A percentile compares a stretch with the other conserved stretches of the same genome.
phyloP scores from a whole-genome alignment of 2,888 invertebrate species.

The Brachynemurus nebulosus region DNA sequence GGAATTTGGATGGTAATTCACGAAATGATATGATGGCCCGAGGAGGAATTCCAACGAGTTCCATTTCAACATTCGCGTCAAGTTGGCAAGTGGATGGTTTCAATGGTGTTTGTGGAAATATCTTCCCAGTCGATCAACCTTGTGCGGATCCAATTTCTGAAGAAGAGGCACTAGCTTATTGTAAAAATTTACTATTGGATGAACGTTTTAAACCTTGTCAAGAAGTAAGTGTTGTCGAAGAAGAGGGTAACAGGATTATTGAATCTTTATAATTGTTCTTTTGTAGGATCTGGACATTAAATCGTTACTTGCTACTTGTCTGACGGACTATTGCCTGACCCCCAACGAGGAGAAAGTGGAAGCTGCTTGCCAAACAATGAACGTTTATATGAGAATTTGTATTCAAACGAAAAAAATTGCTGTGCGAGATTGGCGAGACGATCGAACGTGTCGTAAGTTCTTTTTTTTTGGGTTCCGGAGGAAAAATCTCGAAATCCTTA shows the following conservation, averaged over 20 bases:
- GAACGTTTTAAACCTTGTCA: slow-evolving; percentile 51
- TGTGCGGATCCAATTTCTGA: slow-evolving; percentile 30
- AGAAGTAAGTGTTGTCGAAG: slow-evolving; percentile 33
- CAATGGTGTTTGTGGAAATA: slow-evolving; percentile 1
- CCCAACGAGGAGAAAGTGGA: slow-evolving; percentile 39
- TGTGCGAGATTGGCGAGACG: slow-evolving; percentile 59
- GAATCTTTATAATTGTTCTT: slow-evolving; percentile 11
- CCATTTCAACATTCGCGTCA: slow-evolving; percentile 37
- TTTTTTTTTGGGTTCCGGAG: too few relatives aligned
- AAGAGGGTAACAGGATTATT: slow-evolving; percentile 8
- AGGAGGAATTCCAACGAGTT: slow-evolving; percentile 37
- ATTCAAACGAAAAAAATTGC: slow-evolving; percentile 46
- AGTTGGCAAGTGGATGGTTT: slow-evolving; percentile 40
- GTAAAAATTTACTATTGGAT: slow-evolving; percentile 46
- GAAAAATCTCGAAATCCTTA: too few relatives aligned
- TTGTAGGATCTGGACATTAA: slow-evolving; percentile 47
- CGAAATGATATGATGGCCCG: slow-evolving; percentile 53
- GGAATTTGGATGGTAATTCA: slow-evolving; percentile 54
- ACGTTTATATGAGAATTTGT: slow-evolving; percentile 67
- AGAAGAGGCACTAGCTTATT: slow-evolving; percentile 42
- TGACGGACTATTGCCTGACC: slow-evolving; percentile 68
- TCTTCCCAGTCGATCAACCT: slow-evolving; percentile 30
- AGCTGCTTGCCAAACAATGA: slow-evolving; percentile 64
- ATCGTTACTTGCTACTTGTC: slow-evolving; percentile 55
- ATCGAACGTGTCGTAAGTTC: slow-evolving; percentile 70